phyloP scores from a whole-genome alignment of 2,113 vertebrate genomes.

The Dromas ardeola region DNA sequence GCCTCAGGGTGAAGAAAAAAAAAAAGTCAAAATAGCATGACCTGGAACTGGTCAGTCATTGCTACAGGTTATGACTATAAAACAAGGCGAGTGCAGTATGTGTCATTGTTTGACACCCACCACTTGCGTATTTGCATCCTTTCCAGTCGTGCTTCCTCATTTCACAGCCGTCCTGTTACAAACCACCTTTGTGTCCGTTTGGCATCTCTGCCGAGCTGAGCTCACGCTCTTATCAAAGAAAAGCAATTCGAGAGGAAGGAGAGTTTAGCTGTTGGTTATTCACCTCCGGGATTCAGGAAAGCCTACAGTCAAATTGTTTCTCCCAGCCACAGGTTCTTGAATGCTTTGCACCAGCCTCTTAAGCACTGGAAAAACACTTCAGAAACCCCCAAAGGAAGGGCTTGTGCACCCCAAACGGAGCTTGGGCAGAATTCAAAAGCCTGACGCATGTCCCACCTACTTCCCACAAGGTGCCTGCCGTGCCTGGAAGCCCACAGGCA shows the following conservation, averaged over 20 bases:
- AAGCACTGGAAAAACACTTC: not conserved
- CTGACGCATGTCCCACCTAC: fast-evolving
- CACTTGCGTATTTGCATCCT: not conserved
- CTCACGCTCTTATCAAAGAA: not conserved
- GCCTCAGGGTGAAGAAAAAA: not conserved
- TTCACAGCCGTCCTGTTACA: not conserved
- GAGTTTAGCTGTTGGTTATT: not conserved
- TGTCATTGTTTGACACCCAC: not conserved
- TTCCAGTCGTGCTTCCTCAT: constrained; percentile 1
- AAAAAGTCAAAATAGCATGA: too few species aligned
- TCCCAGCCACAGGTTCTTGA: not conserved
- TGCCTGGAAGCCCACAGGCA: not conserved
- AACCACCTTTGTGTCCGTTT: not conserved
- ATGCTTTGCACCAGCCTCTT: not conserved
- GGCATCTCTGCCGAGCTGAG: not conserved
- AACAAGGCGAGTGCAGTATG: not conserved
- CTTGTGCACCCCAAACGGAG: fast-evolving
- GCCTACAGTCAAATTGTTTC: not conserved
- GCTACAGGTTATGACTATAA: not conserved
- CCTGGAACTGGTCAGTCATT: not conserved
- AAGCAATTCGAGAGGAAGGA: not conserved
- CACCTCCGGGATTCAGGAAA: not conserved
- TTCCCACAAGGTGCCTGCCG: fast-evolving
- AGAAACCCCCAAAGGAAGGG: not conserved
- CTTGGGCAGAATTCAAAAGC: not conserved